Percentiles rank a stretch among this genome's conserved stretches.
These are phyloP conservation scores for Sinodicranocentrus sp. DNA, from an alignment of 2,888 invertebrate species.

Conservation along the genomic window DNA sequence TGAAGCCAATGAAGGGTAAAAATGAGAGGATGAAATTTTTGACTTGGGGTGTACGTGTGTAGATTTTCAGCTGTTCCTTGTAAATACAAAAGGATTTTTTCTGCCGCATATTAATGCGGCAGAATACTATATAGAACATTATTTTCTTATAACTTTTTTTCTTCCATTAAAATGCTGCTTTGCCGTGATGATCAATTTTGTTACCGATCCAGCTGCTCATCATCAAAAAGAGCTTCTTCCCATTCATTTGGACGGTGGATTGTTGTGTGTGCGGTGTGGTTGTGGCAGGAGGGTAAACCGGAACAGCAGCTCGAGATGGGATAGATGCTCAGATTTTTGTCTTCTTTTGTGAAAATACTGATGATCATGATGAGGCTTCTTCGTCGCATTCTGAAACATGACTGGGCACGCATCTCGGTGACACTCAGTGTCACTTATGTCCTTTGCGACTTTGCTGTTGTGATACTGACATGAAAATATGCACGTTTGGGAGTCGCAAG, in stretches of 20 bases:
- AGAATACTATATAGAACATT: constrained; percentile 12
- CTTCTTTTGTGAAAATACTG: constrained; percentile 3
- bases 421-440: constrained; percentile 56
- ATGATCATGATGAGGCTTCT: not conserved
- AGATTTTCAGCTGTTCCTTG: not conserved
- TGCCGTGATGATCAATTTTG: not conserved
- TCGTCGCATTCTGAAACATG: not conserved
- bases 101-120: too few relatives aligned
- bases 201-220: constrained; percentile 25
- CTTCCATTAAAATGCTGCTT: constrained; percentile 13
- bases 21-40: too few relatives aligned
- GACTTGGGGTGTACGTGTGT: not conserved
- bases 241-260: constrained; percentile 9
- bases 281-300: constrained; percentile 42
- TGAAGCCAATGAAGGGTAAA: too few relatives aligned
- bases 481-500: constrained; percentile 29
- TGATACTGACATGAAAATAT: constrained; percentile 56
- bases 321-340: constrained; percentile 25
- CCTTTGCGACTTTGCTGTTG: constrained; percentile 31
- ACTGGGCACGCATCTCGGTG: constrained; percentile 52
- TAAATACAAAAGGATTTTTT: too few relatives aligned
- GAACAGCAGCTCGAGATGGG: constrained; percentile 51
- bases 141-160: not conserved
- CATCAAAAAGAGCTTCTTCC: not conserved
- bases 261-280: not conserved